These are phyloP conservation scores for Nesidiocoris tenuis DNA, from an alignment of 2,888 invertebrate genomes.

Conservation along the genomic window DNA sequence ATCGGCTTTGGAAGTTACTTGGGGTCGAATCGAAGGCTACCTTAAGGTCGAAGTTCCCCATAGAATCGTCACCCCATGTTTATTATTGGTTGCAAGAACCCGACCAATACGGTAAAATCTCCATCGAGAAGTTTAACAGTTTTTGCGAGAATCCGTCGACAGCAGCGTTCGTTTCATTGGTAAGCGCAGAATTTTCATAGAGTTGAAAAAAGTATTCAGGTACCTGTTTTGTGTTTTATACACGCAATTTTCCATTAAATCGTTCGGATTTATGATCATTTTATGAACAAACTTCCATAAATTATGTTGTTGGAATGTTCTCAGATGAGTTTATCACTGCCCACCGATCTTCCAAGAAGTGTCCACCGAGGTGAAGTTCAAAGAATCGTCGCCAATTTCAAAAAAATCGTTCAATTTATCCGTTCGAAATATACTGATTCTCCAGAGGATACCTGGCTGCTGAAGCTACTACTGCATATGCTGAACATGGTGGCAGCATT, in stretches of 20 bases:
- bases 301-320: no score
- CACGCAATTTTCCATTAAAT: background rate
- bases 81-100: background rate
- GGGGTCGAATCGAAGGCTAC: background rate
- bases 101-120: background rate
- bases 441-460: background rate
- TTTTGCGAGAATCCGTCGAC: background rate
- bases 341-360: no score
- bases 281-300: no score
- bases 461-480: background rate
- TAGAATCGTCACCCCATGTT: background rate
- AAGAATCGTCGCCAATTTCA: background rate
- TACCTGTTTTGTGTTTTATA: background rate
- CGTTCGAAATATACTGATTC: background rate
- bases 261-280: background rate
- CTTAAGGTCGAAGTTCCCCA: background rate
- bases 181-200: background rate
- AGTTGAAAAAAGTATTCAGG: background rate
- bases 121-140: background rate
- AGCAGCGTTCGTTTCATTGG: background rate
- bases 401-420: background rate
- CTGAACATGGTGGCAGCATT: background rate
- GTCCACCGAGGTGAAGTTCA: background rate
- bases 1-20: constrained; percentile 5
- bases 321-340: background rate